Evolutionary conservation across 2,888 invertebrate genomes (phyloP), one percentile per base, ranked within the genome.

Genomic region (Norana najaformis): DNA sequence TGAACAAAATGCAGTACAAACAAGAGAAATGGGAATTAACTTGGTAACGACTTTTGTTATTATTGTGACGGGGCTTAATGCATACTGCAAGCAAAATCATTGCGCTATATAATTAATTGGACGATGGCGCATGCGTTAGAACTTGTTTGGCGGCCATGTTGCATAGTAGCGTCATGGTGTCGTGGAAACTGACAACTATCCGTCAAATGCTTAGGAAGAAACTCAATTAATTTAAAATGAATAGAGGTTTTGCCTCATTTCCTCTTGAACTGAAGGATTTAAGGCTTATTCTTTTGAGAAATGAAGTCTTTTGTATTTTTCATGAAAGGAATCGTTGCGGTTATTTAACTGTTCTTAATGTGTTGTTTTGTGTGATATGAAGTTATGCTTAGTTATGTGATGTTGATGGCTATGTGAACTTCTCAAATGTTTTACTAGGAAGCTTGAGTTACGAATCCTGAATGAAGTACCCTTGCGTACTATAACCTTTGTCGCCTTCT

Each of bases 121-220:
- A 69, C n/a, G 0, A 69, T 8, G 8, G 69, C 69, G 69, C 69
- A 69, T 69, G 69, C 37, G 5, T 14, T 85, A 11, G 85, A 36
- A 85, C 35, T 85, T 85, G 85, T 13, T 85, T 35, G 14, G 85
- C 35, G 36, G 85, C 85, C 85, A 85, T 85, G 36, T 85, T 85
- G 85, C 85, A 37, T 69, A 69, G 69, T 69, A 69, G 69, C 69
- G 69, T 69, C 69, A 69, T 69, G 85, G 85, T 85, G 85, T 85
- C 85, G 85, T 85, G 85, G 85, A 85, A 85, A 85, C 85, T 85
- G 85, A 36, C 36, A 85, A 85, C 85, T 85, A 5, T 4, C 2
- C 34, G 85, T 37, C 69, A n/a, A 69, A 69, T 69, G 69, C 69
- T 5, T 69, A 0, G 30, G 69, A 69, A 69, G 69, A 69, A n/a